Evolutionary conservation across 2,888 invertebrate species (phyloP), one percentile per base, ranked within the genome.

Genomic region (Punctoribates punctum): DNA sequence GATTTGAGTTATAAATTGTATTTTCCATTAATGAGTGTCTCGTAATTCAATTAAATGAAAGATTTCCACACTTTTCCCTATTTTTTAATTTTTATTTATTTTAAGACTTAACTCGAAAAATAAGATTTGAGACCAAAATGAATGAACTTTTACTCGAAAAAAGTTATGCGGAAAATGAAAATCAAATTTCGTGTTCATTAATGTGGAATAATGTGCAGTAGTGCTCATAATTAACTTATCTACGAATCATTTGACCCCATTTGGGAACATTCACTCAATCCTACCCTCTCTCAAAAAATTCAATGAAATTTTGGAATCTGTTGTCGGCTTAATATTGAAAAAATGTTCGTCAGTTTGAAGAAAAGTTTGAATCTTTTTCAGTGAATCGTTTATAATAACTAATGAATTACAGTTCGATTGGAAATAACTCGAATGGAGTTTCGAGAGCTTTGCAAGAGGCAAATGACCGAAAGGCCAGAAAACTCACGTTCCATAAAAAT

Each of bases 401-500:
- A 29, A 65, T 65, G 65, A 65, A 20, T 65, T 65, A 34, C 65
- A 65, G 17, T n/a, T 25, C 73, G 25, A 42, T 5, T 57, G 54
- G 25, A n/a, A 73, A 57, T 57, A 20, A n/a, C 38, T 23, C 11
- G 11, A 74, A 74, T 74, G 73, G 73, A 46, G 51, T 57, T 42
- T 77, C 77, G 23, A 34, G 51, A 65, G 77, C 77, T 15, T 17
- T 77, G 34, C 34, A 77, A 34, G 77, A 73, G n/a, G 77, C 77
- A 9, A 67, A 75, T 34, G 79, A 75, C 11, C 75, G 77, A 25
- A 80, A 80, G 60, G 81, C 81, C 11, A 87, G 93, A 73, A 83
- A 93, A 74, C 92, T 95, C 77, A 90, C 92, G 0, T 95, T 96
- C 85, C 96, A 92, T 85, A 90, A 93, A 83, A 96, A 96, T 87